Evolutionary conservation across 2,888 invertebrate species (phyloP), one percentile per base, ranked within the genome.

Genomic region (Sussaba pulchella): DNA sequence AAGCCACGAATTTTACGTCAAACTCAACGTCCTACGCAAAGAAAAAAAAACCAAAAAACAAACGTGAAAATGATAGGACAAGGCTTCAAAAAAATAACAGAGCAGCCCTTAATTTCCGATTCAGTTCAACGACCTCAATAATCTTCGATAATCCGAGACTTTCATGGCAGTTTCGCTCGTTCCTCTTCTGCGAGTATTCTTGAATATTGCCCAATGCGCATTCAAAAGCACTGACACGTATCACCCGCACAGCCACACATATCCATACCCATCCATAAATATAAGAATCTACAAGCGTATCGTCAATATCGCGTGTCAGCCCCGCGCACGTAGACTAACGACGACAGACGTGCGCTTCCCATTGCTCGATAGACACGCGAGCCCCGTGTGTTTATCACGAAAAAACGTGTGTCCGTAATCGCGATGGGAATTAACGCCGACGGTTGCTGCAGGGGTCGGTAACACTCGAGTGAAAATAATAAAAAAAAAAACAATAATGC

Each of bases 341-440:
- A 50, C 66, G 66, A 50, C n/a, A 50, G 36, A 21, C 50, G 52
- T 31, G 26, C 1, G 10, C 39, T 67, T 41, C 36, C 39, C 36
- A 67, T 67, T 52, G 39, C 52, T 14, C 8, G 52, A 67, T n/a
- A n/a, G n/a, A 31, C 67, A 67, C 67, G 67, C 67, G 52, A 52
- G 52, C n/a, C 14, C 36, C 21, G 8, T 9, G 50, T 14, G 67
- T 52, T 36, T 2, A 21, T 36, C 31, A 36, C 41, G 4, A 36
- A 19, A 50, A 14, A 8, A 66, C 50, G 12, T n/a, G 21, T 39
- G 36, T 39, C 10, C 67, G 67, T 39, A 39, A 24, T 39, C 52
- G 19, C 9, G 5, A 21, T n/a, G 14, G 3, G 21, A 31, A 39
- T 52, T 67, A 19, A 36, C 19, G 39, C 21, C n/a, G 9, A 4